A percentile compares a stretch with the other conserved stretches of the same genome.
Evolutionary conservation across 2,888 invertebrate species (phyloP).

Genomic region (Athalia rosae): DNA sequence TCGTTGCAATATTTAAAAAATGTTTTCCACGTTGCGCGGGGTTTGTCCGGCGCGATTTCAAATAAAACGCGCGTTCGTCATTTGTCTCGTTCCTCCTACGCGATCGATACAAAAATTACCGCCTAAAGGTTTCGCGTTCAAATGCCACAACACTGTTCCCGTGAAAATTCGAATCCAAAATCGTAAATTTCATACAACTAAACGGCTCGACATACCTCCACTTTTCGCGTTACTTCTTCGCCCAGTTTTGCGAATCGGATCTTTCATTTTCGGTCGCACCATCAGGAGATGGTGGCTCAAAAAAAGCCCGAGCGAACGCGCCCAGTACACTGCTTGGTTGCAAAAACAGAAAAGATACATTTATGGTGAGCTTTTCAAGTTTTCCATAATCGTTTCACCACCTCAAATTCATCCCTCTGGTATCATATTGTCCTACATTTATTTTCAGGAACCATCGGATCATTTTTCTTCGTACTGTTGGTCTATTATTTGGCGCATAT

Average conservation of each 20-base stretch:
- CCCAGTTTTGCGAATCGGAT: constrained; percentile 64
- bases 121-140: not conserved
- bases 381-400: constrained; percentile 13
- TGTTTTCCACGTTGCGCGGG: constrained; percentile 27
- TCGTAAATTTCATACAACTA: constrained; percentile 62
- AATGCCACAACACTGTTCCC: constrained; percentile 1
- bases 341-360: constrained; percentile 24
- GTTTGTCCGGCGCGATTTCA: constrained; percentile 15
- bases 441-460: constrained; percentile 58
- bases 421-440: constrained; percentile 34
- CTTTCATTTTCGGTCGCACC: constrained; percentile 68
- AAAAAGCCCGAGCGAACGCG: constrained; percentile 66
- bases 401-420: constrained; percentile 1
- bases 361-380: constrained; percentile 6
- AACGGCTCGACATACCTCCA: constrained; percentile 59
- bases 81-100: constrained; percentile 2
- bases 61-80: not conserved
- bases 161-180: constrained; percentile 42
- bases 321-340: constrained; percentile 59
- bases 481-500: constrained; percentile 71
- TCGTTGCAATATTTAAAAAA: not conserved
- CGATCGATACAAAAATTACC: constrained; percentile 13
- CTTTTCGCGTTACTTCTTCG: constrained; percentile 63
- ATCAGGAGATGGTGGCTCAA: constrained; percentile 73
- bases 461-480: constrained; percentile 53